phyloP scores from a whole-genome alignment of 2,113 vertebrate genomes.

The Pampusana beccarii region DNA sequence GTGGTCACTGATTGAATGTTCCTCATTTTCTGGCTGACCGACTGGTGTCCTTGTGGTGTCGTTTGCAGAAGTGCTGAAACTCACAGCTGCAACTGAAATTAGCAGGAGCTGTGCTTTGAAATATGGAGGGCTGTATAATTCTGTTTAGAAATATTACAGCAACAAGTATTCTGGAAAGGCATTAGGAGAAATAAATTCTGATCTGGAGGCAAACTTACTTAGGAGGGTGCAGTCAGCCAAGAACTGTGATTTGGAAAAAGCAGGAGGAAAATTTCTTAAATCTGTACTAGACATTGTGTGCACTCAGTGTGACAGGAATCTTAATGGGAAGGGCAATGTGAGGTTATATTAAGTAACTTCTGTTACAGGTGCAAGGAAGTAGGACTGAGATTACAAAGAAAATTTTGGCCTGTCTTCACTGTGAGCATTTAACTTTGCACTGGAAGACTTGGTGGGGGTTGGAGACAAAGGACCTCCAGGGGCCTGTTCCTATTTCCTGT shows the following conservation, averaged over 20 bases:
- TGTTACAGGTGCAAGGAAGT: not conserved
- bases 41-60: not conserved
- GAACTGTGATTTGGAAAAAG: not conserved
- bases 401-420: not conserved
- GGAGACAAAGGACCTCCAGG: not conserved
- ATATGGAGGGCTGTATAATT: not conserved
- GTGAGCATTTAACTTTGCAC: not conserved
- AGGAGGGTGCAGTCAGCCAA: not conserved
- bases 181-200: not conserved
- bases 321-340: not conserved
- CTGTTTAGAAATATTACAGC: not conserved
- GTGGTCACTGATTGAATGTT: slow-evolving; percentile 19
- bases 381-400: not conserved
- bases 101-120: not conserved
- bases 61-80: slow-evolving; percentile 56
- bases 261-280: not conserved
- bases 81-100: slow-evolving; percentile 23
- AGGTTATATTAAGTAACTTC: not conserved
- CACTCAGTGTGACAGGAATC: not conserved
- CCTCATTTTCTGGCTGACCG: slow-evolving; percentile 39
- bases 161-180: not conserved
- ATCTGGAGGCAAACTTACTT: not conserved
- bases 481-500: not conserved
- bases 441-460: not conserved
- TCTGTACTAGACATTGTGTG: not conserved